Percentiles rank a stretch among this genome's conserved stretches.
Evolutionary conservation across 92 coral and sea anemone species (phyloP).

Genomic region (Phenganax subtilis): DNA sequence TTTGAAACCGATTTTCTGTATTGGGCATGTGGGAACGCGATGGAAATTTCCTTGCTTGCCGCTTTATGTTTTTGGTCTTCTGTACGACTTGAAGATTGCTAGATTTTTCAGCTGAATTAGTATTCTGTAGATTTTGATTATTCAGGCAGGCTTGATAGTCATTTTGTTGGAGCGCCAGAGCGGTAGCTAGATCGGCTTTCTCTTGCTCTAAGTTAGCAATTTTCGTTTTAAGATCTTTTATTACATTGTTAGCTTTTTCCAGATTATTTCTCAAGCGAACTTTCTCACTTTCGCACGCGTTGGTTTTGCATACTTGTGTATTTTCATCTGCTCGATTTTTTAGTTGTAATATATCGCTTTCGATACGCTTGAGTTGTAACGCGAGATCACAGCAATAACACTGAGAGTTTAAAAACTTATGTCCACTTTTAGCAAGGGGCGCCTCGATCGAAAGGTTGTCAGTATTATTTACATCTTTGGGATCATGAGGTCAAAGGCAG

Average conservation of each 20-base stretch:
- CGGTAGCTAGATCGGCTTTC: background rate
- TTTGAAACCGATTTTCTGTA: too few species aligned
- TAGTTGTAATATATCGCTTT: too few species aligned
- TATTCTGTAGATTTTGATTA: background rate
- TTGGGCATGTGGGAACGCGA: background rate
- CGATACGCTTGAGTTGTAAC: too few species aligned
- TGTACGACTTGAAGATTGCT: background rate
- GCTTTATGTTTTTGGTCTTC: background rate
- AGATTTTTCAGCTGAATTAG: background rate
- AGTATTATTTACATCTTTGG: too few species aligned
- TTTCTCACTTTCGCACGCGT: background rate
- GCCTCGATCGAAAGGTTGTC: too few species aligned
- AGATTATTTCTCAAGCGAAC: background rate
- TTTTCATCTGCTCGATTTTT: background rate
- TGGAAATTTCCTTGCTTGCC: background rate
- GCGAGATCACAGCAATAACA: too few species aligned
- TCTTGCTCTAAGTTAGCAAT: background rate
- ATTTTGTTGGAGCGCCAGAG: background rate
- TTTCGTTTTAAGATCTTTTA: slow-evolving; percentile 7
- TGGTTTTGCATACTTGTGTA: background rate
- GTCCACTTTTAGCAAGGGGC: too few species aligned
- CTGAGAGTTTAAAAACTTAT: too few species aligned
- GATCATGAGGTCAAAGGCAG: too few species aligned
- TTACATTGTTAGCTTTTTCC: background rate
- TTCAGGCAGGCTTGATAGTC: background rate